Percentiles rank a stretch among this genome's conserved stretches.
phyloP scores from a whole-genome alignment of 2,888 invertebrate genomes.

The Callyntrura guangdongensis region DNA sequence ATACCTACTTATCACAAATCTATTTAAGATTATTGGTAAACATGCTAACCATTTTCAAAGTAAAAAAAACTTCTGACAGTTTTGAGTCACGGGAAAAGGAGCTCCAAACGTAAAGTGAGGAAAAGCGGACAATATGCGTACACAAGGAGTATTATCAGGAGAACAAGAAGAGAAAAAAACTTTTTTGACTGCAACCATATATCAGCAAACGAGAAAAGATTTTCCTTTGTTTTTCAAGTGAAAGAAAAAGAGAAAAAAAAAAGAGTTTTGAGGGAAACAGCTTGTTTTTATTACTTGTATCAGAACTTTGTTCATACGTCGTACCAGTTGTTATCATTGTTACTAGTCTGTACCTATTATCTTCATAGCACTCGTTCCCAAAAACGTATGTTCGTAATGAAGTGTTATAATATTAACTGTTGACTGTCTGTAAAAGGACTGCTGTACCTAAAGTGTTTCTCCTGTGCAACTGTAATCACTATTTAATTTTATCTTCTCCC shows the following conservation, averaged over 20 bases:
- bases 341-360: not conserved
- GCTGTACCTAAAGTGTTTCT: constrained; percentile 44
- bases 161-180: not conserved
- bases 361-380: not conserved
- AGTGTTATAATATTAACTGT: constrained; percentile 32
- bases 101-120: not conserved
- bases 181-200: not conserved
- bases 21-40: constrained; percentile 11
- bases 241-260: constrained; percentile 37
- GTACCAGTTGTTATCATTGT: not conserved
- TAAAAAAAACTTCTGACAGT: not conserved
- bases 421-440: not conserved
- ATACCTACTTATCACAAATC: constrained; percentile 20
- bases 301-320: not conserved
- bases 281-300: constrained; percentile 22
- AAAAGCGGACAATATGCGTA: not conserved
- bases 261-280: constrained; percentile 32
- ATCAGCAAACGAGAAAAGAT: not conserved
- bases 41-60: constrained; percentile 2
- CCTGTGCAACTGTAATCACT: constrained; percentile 24
- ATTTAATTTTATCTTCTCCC: constrained; percentile 47
- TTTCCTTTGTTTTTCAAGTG: constrained; percentile 38
- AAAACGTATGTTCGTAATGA: constrained; percentile 26
- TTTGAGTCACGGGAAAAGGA: not conserved
- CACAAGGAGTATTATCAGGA: not conserved